Evolutionary conservation across 2,113 vertebrate genomes (phyloP).

Genomic region (Macrotus californicus): DNA sequence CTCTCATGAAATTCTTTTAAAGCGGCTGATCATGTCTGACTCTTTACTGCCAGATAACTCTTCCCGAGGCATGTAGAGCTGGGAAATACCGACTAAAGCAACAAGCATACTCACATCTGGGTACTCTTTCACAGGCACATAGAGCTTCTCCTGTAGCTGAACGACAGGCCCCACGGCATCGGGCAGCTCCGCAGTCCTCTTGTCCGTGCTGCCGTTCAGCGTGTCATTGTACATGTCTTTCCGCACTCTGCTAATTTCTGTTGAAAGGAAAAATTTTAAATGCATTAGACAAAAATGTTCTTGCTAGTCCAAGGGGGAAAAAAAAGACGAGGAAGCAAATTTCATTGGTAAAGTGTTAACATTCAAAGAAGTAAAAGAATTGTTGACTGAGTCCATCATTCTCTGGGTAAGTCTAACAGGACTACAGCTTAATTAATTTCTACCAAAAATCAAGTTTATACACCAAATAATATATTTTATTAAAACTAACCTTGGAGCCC

Average conservation of each 20-base stretch:
- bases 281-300: constrained; percentile 73
- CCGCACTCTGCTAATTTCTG: constrained; percentile 98
- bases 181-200: constrained; percentile 93
- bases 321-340: not conserved
- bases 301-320: not conserved
- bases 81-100: constrained; percentile 20
- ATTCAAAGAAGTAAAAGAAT: not conserved
- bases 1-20: not conserved
- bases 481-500: constrained; percentile 7
- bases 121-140: constrained; percentile 99
- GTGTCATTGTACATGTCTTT: constrained; percentile 99
- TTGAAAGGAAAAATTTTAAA: constrained; percentile 77
- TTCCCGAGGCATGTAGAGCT: not conserved
- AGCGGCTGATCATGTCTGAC: not conserved
- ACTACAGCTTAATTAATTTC: not conserved
- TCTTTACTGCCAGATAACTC: not conserved
- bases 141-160: constrained; percentile 99
- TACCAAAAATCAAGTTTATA: constrained; percentile 9
- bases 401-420: not conserved
- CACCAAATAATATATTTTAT: not conserved
- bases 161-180: constrained; percentile 95
- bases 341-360: not conserved
- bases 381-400: not conserved
- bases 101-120: constrained; percentile 92
- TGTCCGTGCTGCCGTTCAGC: constrained; percentile 96